Percentiles rank a stretch among this genome's conserved stretches.
Evolutionary conservation across 2,113 vertebrate species (phyloP).

Genomic region (Silurus glanis): DNA sequence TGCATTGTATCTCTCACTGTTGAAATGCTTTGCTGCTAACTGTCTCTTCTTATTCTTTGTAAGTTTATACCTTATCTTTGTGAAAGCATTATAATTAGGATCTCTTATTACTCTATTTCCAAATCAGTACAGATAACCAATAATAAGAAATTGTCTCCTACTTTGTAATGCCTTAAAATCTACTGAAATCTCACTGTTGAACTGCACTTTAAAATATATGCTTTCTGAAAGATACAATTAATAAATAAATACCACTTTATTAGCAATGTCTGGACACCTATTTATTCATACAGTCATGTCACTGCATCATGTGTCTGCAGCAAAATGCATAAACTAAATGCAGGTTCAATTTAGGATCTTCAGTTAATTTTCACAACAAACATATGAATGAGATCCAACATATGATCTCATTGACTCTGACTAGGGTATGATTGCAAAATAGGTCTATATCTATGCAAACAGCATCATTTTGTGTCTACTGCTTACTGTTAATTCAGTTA

Average conservation of each 20-base stretch:
- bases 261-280: too few relatives aligned
- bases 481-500: too few relatives aligned
- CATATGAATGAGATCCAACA: not conserved
- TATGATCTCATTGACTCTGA: not conserved
- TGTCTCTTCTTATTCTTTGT: not conserved
- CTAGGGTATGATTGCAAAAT: not conserved
- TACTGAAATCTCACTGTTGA: not conserved
- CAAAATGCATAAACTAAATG: not conserved
- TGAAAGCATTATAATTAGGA: not conserved
- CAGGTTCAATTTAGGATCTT: not conserved
- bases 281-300: too few relatives aligned
- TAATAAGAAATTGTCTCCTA: not conserved
- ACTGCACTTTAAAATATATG: not conserved
- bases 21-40: not conserved
- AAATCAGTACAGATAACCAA: not conserved
- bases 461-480: not conserved
- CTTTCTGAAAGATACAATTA: too few relatives aligned
- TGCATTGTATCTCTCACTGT: not conserved
- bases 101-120: not conserved
- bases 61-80: not conserved
- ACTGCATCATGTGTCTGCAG: not conserved
- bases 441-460: not conserved
- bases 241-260: too few relatives aligned
- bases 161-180: not conserved
- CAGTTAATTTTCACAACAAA: not conserved